Evolutionary conservation across 2,797 vertebrate species (phyloP).

Genomic region (Tokudaia tokunoshimensis): DNA sequence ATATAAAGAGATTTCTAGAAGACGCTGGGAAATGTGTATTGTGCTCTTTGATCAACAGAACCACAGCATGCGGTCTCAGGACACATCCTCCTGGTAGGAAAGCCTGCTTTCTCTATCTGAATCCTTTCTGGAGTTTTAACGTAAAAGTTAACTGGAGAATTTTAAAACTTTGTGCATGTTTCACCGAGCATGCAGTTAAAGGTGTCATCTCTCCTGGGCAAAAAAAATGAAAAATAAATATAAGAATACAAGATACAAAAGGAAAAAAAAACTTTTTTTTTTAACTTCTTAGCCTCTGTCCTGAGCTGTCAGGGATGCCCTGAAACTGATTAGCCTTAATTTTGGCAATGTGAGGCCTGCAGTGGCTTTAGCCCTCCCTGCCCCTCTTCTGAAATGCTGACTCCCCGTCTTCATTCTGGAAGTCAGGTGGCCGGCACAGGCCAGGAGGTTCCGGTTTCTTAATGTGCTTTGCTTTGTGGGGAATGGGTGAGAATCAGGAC

Average conservation of each 20-base stretch:
- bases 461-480: neutral
- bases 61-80: neutral
- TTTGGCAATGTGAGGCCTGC: neutral
- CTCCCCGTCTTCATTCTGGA: conserved; percentile 19
- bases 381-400: neutral
- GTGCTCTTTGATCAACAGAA: neutral
- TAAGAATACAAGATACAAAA: neutral
- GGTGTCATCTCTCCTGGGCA: neutral
- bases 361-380: neutral
- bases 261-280: neutral
- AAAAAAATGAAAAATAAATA: conserved; percentile 11
- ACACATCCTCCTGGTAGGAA: neutral
- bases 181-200: neutral
- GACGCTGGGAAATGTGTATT: neutral
- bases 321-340: conserved; percentile 48
- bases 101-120: neutral
- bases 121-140: neutral
- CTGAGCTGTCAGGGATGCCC: neutral
- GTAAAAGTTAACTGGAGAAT: neutral
- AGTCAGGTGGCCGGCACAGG: neutral
- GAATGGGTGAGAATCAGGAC: neutral
- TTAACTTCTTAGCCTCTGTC: neutral
- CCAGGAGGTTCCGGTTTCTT: neutral
- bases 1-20: conserved; percentile 62
- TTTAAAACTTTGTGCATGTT: neutral